Conservation (phyloP, 1,140 invertebrate genomes). For the Aphaenogaster ashmeadi region DNA sequence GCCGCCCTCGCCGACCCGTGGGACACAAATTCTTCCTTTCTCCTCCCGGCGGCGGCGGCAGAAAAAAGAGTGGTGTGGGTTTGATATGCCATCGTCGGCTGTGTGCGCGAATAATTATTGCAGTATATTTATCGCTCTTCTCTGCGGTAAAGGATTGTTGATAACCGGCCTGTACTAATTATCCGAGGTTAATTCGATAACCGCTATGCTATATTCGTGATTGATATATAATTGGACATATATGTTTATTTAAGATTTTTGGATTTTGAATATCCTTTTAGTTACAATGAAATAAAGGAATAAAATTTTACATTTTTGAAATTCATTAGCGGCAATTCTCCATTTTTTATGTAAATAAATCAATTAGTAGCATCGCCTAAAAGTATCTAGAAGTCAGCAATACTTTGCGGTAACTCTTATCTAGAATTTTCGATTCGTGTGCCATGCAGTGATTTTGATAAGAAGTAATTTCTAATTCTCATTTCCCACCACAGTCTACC, state of each 20-base stretch:
- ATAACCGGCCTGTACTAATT: not conserved
- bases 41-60: slow-evolving; percentile 14
- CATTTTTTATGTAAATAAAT: not conserved
- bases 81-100: slow-evolving; percentile 24
- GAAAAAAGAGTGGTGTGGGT: not conserved
- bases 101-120: not conserved
- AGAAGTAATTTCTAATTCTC: slow-evolving; percentile 29
- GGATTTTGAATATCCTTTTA: not conserved
- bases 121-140: slow-evolving; percentile 1
- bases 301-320: not conserved
- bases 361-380: not conserved
- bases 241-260: not conserved
- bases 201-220: not conserved
- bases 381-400: not conserved
- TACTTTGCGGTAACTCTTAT: not conserved
- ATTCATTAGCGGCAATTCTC: not conserved
- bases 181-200: not conserved
- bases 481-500: not conserved
- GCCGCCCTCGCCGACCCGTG: slow-evolving; percentile 59
- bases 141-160: not conserved
- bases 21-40: slow-evolving; percentile 68
- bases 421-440: not conserved
- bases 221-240: not conserved
- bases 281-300: not conserved
- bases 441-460: not conserved